Percentiles rank a stretch among this genome's conserved stretches.
These are phyloP conservation scores for Beroe forskalii DNA, from an alignment of 37 sponge, comb jelly and placozoan genomes.

Conservation along the genomic window DNA sequence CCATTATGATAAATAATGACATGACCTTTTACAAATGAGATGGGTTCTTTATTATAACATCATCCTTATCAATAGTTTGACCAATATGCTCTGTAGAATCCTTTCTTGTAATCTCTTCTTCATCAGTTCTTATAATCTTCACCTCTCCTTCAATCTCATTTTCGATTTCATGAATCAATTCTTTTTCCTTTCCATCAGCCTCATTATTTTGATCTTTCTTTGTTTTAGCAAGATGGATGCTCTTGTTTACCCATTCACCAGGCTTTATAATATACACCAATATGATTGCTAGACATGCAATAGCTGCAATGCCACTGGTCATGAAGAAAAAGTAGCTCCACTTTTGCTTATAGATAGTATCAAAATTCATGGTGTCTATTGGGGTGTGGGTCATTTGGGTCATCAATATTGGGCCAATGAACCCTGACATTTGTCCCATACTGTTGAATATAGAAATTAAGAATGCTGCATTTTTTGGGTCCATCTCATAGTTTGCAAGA, in stretches of 20 bases:
- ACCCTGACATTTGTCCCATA: slow-evolving; percentile 22
- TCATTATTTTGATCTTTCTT: too few species aligned
- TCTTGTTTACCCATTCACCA: slow-evolving; percentile 17
- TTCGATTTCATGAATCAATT: too few species aligned
- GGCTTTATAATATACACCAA: neutral
- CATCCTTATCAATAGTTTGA: too few species aligned
- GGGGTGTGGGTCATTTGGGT: neutral
- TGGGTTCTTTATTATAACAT: too few species aligned
- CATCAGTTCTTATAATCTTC: too few species aligned
- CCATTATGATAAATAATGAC: too few species aligned
- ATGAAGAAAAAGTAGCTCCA: neutral
- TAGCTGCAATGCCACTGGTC: neutral
- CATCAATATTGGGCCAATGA: slow-evolving; percentile 24
- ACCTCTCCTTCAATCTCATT: too few species aligned
- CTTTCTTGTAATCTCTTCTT: too few species aligned
- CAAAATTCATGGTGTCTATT: neutral
- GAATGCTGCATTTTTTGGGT: slow-evolving; percentile 2
- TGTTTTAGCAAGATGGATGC: too few species aligned
- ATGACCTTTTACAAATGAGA: too few species aligned
- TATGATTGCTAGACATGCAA: neutral
- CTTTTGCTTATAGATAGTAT: neutral
- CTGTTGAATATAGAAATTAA: slow-evolving; percentile 2
- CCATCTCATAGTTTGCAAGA: slow-evolving; percentile 16
- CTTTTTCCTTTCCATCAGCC: too few species aligned
- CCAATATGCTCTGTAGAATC: too few species aligned